A percentile compares a stretch with the other conserved stretches of the same genome.
These are phyloP conservation scores for Drosophila nigrodunni DNA, from an alignment of 1,140 invertebrate genomes.

Conservation along the genomic window DNA sequence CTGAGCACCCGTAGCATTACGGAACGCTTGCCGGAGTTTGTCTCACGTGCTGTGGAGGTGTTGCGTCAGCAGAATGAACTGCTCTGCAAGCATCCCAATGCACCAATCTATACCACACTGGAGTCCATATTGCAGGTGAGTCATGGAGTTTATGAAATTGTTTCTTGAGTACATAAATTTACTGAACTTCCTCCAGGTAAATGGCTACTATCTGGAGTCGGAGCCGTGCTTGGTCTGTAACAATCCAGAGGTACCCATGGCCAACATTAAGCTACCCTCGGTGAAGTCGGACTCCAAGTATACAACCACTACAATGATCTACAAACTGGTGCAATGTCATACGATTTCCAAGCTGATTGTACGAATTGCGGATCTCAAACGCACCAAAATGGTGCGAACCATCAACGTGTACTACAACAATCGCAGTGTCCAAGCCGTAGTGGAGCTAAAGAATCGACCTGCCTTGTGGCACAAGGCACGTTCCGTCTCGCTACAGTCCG, in stretches of 20 bases:
- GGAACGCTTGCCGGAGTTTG: slow-evolving; percentile 89
- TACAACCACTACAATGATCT: slow-evolving; percentile 98
- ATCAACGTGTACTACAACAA: slow-evolving; percentile 99
- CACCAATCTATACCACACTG: slow-evolving; percentile 95
- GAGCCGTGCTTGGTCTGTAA: slow-evolving; percentile 99
- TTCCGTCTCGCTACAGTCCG: slow-evolving; percentile 93
- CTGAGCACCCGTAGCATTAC: slow-evolving; percentile 88
- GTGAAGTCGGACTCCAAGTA: slow-evolving; percentile 99
- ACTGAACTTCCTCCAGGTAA: slow-evolving; percentile 85
- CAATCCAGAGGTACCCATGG: slow-evolving; percentile 97
- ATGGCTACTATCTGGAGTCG: slow-evolving; percentile 98
- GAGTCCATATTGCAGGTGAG: slow-evolving; percentile 93
- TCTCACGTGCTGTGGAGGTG: slow-evolving; percentile 93
- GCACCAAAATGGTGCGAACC: slow-evolving; percentile 98
- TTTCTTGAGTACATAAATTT: neutral
- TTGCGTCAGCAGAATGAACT: slow-evolving; percentile 94
- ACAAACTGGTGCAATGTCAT: slow-evolving; percentile 97
- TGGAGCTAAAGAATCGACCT: slow-evolving; percentile 95
- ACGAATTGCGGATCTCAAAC: slow-evolving; percentile 96
- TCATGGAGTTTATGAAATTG: neutral
- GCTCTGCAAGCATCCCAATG: slow-evolving; percentile 96
- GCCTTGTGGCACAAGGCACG: slow-evolving; percentile 98
- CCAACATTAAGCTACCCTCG: slow-evolving; percentile 95
- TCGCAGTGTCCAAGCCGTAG: slow-evolving; percentile 96
- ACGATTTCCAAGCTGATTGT: slow-evolving; percentile 97